A percentile compares a stretch with the other conserved stretches of the same genome.
phyloP scores from a whole-genome alignment of 92 coral and sea anemone genomes.

The Montipora capitata region DNA sequence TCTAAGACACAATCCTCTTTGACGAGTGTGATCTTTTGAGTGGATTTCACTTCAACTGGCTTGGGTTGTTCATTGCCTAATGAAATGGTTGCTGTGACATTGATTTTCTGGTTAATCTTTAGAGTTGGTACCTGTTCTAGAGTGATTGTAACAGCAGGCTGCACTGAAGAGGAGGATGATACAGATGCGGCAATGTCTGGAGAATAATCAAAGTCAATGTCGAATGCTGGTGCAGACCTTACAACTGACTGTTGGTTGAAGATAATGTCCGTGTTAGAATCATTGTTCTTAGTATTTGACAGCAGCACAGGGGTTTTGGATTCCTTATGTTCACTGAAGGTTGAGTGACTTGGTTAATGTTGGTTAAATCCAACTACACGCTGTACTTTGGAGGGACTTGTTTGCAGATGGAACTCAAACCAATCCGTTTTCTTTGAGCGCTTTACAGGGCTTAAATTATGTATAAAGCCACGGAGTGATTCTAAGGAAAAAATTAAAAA shows the following conservation, averaged over 20 bases:
- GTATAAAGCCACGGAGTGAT: slow-evolving; percentile 64
- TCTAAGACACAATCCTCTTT: slow-evolving; percentile 82
- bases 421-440: slow-evolving; percentile 52
- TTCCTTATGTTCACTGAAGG: slow-evolving; percentile 57
- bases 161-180: slow-evolving; percentile 44
- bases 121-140: slow-evolving; percentile 62
- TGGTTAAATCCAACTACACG: slow-evolving; percentile 72
- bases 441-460: slow-evolving; percentile 65
- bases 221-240: slow-evolving; percentile 27
- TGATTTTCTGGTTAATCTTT: slow-evolving; percentile 71
- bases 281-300: slow-evolving; percentile 56
- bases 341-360: slow-evolving; percentile 47
- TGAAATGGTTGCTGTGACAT: slow-evolving; percentile 76
- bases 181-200: slow-evolving; percentile 39
- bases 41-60: slow-evolving; percentile 56
- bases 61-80: slow-evolving; percentile 74
- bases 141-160: slow-evolving; percentile 59
- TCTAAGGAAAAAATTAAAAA: slow-evolving; percentile 42
- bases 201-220: slow-evolving; percentile 21
- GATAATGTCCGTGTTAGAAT: slow-evolving; percentile 46
- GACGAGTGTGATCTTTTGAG: slow-evolving; percentile 65
- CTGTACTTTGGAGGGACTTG: slow-evolving; percentile 74
- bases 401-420: slow-evolving; percentile 77
- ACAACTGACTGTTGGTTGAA: slow-evolving; percentile 72
- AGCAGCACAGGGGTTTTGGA: slow-evolving; percentile 71